These are phyloP conservation scores for Napeogenes inachia DNA, from an alignment of 2,888 invertebrate genomes.

Conservation along the genomic window DNA sequence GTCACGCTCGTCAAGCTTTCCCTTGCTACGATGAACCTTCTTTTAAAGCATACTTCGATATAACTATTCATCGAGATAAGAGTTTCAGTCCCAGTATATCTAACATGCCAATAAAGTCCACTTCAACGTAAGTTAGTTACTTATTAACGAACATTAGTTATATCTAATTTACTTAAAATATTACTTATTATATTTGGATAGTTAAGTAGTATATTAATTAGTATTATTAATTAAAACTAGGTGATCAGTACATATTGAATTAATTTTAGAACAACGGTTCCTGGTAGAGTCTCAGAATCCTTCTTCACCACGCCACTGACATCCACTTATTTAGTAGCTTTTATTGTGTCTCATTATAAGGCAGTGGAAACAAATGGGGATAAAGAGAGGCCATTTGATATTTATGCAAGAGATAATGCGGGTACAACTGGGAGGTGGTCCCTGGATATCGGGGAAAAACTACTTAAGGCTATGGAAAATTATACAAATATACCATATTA, in stretches of 20 bases:
- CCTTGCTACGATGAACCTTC: conserved; percentile 93
- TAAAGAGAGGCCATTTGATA: conserved; percentile 49
- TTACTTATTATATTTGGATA: too few relatives aligned
- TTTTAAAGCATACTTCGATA: conserved; percentile 85
- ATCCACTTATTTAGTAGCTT: conserved; percentile 90
- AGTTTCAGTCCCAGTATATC: conserved; percentile 75
- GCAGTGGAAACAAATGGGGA: conserved; percentile 42
- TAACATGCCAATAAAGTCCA: conserved; percentile 80
- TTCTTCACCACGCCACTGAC: conserved; percentile 80
- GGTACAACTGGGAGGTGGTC: conserved; percentile 62
- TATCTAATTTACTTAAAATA: too few relatives aligned
- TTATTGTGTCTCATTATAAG: conserved; percentile 88
- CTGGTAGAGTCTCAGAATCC: conserved; percentile 50
- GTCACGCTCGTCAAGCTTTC: conserved; percentile 87
- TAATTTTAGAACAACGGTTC: background rate
- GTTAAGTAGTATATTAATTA: too few relatives aligned
- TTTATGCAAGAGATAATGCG: conserved; percentile 65
- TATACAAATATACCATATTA: conserved; percentile 76
- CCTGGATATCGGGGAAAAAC: conserved; percentile 60
- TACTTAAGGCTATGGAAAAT: conserved; percentile 73
- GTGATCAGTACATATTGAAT: conserved; percentile 50
- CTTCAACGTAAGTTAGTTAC: conserved; percentile 39
- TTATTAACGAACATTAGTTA: too few relatives aligned
- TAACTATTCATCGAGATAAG: conserved; percentile 79
- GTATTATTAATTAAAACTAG: too few relatives aligned